A percentile compares a stretch with the other conserved stretches of the same genome.
phyloP scores from a whole-genome alignment of 2,797 vertebrate genomes.

The Thalassophryne amazonica region DNA sequence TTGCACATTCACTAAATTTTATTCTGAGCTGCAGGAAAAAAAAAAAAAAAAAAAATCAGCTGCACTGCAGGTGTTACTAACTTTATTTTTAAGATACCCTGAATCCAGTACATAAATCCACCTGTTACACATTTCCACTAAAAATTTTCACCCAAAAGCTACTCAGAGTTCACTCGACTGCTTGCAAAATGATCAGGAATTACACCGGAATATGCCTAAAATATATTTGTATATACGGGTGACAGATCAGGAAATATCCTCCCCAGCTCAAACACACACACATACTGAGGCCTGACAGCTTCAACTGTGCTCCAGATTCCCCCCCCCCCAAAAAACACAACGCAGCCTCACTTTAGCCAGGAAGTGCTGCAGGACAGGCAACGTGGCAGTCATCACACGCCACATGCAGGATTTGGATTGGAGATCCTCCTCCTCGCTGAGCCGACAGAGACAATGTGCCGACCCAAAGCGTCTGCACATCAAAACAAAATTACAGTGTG shows the following conservation, averaged over 20 bases:
- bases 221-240: conserved; percentile 69
- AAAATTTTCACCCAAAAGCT: conserved; percentile 6
- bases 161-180: conserved; percentile 26
- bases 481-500: conserved; percentile 77
- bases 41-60: background rate
- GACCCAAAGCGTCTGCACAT: conserved; percentile 69
- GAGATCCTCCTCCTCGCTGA: conserved; percentile 58
- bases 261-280: conserved; percentile 66
- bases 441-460: conserved; percentile 60
- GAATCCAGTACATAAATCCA: conserved; percentile 6
- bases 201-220: no score
- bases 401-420: conserved; percentile 46
- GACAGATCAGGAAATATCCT: conserved; percentile 57
- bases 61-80: background rate
- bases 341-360: conserved; percentile 54
- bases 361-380: conserved; percentile 61
- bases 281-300: conserved; percentile 43
- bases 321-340: conserved; percentile 68
- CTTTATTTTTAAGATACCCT: conserved; percentile 1
- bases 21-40: conserved; percentile 2
- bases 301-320: conserved; percentile 60
- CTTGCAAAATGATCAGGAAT: conserved; percentile 45
- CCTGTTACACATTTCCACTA: conserved; percentile 8
- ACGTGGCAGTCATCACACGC: conserved; percentile 65
- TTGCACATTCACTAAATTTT: no score